Conservation (phyloP, 2,797 vertebrate species). For the Vireo griseus region DNA sequence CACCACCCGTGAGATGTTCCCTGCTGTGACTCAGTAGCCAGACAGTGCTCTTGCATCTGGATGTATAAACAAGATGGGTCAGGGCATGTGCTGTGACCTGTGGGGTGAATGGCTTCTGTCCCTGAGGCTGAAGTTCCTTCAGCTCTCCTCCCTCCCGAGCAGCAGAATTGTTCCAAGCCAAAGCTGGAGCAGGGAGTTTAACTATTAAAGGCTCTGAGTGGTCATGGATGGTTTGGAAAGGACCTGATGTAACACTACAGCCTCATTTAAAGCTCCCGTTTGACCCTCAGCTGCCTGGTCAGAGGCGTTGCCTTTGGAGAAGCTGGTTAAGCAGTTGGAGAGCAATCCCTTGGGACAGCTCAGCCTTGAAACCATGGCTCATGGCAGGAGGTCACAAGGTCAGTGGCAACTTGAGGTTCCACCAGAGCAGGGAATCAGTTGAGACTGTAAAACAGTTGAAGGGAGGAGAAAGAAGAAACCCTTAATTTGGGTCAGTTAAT, state of each 20-base stretch:
- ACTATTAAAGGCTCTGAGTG: neutral
- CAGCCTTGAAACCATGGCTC: neutral
- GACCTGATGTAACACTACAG: fast-evolving
- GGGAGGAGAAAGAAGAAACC: neutral
- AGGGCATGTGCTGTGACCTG: neutral
- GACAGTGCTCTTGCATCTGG: neutral
- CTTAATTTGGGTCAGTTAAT: neutral
- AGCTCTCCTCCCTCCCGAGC: neutral
- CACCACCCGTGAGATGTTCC: neutral
- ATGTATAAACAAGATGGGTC: neutral
- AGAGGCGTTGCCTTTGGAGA: neutral
- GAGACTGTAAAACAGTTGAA: neutral
- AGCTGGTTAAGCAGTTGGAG: neutral
- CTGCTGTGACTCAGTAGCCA: neutral
- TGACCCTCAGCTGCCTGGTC: neutral
- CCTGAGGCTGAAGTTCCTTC: neutral
- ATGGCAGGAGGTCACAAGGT: neutral
- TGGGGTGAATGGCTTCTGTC: neutral
- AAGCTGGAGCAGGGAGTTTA: neutral
- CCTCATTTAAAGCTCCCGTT: neutral
- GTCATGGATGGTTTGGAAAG: neutral
- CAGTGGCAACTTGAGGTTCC: neutral
- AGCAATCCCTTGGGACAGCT: neutral
- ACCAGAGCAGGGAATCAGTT: neutral
- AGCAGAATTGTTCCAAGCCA: neutral